phyloP scores from a whole-genome alignment of 2,888 invertebrate genomes.

The Apotomis turbidana region DNA sequence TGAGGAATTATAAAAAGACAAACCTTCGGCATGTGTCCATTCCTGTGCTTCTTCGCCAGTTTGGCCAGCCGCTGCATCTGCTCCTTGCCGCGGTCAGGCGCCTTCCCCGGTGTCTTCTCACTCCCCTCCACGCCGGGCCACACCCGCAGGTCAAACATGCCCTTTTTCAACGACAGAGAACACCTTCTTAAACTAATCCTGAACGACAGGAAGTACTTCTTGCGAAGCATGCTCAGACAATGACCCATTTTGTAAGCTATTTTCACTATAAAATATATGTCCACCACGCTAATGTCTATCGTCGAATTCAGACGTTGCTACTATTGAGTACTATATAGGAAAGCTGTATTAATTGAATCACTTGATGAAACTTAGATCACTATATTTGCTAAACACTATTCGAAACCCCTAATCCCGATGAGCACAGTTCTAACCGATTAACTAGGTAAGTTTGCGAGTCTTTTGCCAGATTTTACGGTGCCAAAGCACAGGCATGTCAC shows the following conservation, averaged over 20 bases:
- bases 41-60: conserved; percentile 95
- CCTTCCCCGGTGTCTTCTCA: conserved; percentile 92
- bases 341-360: too few relatives aligned
- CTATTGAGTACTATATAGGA: too few relatives aligned
- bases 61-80: conserved; percentile 95
- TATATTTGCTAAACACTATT: too few relatives aligned
- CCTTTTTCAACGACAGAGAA: conserved; percentile 69
- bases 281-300: too few relatives aligned
- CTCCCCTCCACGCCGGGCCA: conserved; percentile 95
- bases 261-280: too few relatives aligned
- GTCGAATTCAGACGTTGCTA: too few relatives aligned
- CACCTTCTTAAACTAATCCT: conserved; percentile 54
- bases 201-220: conserved; percentile 54
- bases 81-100: conserved; percentile 90
- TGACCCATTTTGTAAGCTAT: conserved; percentile 56
- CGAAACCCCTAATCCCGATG: neutral
- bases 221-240: conserved; percentile 55
- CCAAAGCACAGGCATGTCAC: conserved; percentile 8
- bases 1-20: conserved; percentile 46
- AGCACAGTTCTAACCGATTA: neutral
- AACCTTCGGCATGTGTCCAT: conserved; percentile 96
- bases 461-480: conserved; percentile 20
- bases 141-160: conserved; percentile 95
- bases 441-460: conserved; percentile 1
- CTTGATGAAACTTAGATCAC: too few relatives aligned